Base-by-base conservation (phyloP, 2,797 vertebrate species). In the Garrulus glandarius region DNA sequence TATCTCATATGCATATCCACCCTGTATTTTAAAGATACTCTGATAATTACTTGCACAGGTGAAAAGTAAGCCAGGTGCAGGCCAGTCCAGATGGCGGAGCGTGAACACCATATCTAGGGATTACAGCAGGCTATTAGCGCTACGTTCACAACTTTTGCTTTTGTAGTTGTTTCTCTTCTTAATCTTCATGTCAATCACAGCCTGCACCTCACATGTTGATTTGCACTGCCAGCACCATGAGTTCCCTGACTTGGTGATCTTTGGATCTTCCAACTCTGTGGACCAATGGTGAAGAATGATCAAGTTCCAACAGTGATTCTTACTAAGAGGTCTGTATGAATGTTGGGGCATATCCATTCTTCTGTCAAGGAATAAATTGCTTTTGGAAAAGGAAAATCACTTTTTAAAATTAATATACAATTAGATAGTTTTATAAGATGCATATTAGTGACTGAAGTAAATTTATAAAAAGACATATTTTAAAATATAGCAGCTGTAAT, bases 391-490 rank as follows among this genome's bases (percentile, higher is more conserved):
- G 5, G 13, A 79, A 92, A 97, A 88, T 64, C 21, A 93, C 79
- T 95, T 95, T 79, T 81, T 69, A 94, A 94, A 93, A 95, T 95
- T 95, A 97, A 96, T 92, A 89, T 74, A 71, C 43, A 81, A 95
- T 78, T 77, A 95, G 61, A 60, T 81, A 89, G 22, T 89, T 96
- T 94, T 95, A 79, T 91, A 96, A 97, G 94, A 92, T 92, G 26
- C n/a, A n/a, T 87, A 84, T 95, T 96, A 96, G 84, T 91, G 57
- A 94, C 71, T 94, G 79, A 94, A 96, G 78, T 83, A 97, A 94
- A 97, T 96, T 93, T 93, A 57, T 83, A 92, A 93, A 96, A 79
- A 96, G 71, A 88, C 9, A 14, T 87, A 82, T 96, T 96, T 96
- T 71, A 93, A 97, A 97, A 87, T 55, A 95, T 29, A 37, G 22